phyloP scores from a whole-genome alignment of 2,797 vertebrate genomes.

The Girardinus metallicus region DNA sequence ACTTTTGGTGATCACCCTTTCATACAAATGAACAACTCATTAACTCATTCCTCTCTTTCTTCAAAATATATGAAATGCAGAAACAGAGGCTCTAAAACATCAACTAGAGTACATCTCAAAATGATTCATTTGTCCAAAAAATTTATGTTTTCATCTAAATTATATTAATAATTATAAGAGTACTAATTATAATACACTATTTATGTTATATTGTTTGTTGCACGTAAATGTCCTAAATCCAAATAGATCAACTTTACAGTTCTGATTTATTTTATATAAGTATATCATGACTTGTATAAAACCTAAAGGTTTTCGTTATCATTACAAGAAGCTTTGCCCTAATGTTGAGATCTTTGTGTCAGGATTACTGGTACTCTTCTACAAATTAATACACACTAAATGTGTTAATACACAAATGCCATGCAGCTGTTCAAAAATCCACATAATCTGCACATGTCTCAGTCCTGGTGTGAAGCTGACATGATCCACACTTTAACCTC shows the following conservation, averaged over 20 bases:
- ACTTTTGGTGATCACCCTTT: not conserved
- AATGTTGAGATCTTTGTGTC: not conserved
- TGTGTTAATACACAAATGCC: not conserved
- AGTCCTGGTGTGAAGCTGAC: constrained; percentile 8
- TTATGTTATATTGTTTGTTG: not conserved
- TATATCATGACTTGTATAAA: not conserved
- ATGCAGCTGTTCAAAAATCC: constrained; percentile 4
- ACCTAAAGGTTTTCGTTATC: not conserved
- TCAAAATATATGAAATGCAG: not conserved
- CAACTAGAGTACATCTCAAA: not conserved
- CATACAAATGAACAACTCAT: not conserved
- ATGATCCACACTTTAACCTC: not conserved
- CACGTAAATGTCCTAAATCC: not conserved
- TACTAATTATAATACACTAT: not conserved
- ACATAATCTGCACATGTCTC: not conserved
- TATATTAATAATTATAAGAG: too few species aligned
- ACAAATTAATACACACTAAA: not conserved
- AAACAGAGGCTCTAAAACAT: not conserved
- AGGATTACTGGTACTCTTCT: not conserved
- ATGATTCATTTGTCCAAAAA: not conserved
- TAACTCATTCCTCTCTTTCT: not conserved
- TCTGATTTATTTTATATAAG: not conserved
- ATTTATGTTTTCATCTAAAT: not conserved
- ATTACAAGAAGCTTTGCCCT: not conserved
- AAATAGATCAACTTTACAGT: not conserved